phyloP scores from a whole-genome alignment of 2,888 invertebrate genomes.

The Serrognathus titanus region DNA sequence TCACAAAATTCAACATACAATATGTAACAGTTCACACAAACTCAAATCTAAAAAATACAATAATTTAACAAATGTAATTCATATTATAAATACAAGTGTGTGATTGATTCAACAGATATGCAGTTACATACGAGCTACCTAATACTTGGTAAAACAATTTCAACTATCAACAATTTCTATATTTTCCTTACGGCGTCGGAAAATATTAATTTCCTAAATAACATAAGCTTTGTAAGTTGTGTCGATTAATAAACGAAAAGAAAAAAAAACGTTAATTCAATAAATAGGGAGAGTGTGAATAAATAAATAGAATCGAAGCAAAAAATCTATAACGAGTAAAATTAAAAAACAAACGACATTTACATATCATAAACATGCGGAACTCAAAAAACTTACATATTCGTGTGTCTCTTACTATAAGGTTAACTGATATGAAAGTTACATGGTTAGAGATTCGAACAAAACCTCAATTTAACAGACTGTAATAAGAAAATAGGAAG shows the following conservation, averaged over 20 bases:
- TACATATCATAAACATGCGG: constrained; percentile 29
- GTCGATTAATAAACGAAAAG: constrained; percentile 21
- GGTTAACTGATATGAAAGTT: constrained; percentile 5
- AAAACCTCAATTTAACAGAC: constrained; percentile 25
- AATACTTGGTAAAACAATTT: too few species aligned
- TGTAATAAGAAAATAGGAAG: neutral
- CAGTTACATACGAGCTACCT: constrained; percentile 9
- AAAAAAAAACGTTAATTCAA: constrained; percentile 19
- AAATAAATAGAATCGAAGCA: constrained; percentile 25
- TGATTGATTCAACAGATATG: constrained; percentile 15
- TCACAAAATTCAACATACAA: constrained; percentile 50
- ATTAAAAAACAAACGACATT: constrained; percentile 40
- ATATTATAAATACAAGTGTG: constrained; percentile 13
- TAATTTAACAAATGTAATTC: constrained; percentile 24
- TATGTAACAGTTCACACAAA: constrained; percentile 47
- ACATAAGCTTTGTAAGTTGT: neutral
- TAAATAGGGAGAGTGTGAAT: constrained; percentile 28
- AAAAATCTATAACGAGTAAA: constrained; percentile 22
- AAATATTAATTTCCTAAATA: constrained; percentile 10
- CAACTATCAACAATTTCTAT: too few species aligned
- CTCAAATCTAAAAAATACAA: constrained; percentile 31
- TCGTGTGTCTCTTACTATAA: neutral
- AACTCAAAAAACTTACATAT: constrained; percentile 7
- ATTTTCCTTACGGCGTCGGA: too few species aligned
- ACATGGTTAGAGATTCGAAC: constrained; percentile 13